These are phyloP conservation scores for Calliopum simillimum DNA, from an alignment of 2,888 invertebrate genomes.

Conservation along the genomic window DNA sequence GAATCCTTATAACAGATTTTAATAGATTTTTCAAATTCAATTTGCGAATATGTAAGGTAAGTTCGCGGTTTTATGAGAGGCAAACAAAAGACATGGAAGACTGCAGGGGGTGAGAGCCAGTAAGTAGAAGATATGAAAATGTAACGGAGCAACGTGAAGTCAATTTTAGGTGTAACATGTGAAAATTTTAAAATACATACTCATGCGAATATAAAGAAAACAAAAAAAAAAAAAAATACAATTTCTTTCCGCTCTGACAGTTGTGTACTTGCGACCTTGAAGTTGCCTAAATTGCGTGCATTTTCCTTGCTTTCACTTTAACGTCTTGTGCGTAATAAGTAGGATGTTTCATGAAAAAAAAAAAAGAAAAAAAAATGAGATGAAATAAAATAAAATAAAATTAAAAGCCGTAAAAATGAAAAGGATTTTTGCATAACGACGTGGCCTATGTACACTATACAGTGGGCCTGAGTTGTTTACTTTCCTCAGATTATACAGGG, in stretches of 20 bases:
- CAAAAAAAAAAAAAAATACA: neutral
- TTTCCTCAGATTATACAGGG: too few species aligned
- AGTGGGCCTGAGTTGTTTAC: neutral
- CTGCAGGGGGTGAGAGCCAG: too few species aligned
- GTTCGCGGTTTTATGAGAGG: too few species aligned
- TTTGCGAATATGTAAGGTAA: conserved; percentile 1
- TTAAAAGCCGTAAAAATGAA: conserved; percentile 23
- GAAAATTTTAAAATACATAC: too few species aligned
- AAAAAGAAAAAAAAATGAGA: neutral
- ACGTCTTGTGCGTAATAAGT: neutral
- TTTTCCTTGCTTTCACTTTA: neutral
- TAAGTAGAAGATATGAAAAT: too few species aligned
- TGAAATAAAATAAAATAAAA: conserved; percentile 26
- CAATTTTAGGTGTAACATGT: too few species aligned
- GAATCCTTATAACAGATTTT: neutral
- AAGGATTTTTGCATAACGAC: conserved; percentile 21
- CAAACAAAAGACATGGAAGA: too few species aligned
- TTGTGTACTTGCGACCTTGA: conserved; percentile 13
- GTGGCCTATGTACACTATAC: neutral
- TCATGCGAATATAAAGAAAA: neutral
- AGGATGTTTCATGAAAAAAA: neutral
- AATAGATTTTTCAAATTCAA: conserved; percentile 19
- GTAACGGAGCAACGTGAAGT: too few species aligned
- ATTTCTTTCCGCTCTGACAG: neutral
- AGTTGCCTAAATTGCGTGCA: neutral